Percentiles rank a stretch among this genome's conserved stretches.
These are phyloP conservation scores for Leptogaster cylindrica DNA, from an alignment of 2,888 invertebrate genomes.

Conservation along the genomic window DNA sequence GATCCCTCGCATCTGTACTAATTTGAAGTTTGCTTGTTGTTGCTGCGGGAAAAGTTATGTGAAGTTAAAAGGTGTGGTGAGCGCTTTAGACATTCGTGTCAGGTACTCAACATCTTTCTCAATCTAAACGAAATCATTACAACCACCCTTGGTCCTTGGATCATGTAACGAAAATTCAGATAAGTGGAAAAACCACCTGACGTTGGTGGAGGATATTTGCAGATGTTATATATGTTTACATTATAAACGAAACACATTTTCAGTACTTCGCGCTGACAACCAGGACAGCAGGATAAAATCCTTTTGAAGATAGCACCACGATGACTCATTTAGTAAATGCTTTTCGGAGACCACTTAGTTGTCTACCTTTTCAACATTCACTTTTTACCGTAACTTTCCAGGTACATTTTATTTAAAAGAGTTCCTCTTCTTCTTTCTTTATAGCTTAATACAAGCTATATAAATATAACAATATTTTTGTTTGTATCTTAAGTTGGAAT, in stretches of 20 bases:
- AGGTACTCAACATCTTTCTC: too few relatives aligned
- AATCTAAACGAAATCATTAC: too few relatives aligned
- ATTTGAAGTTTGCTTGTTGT: background rate
- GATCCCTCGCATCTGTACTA: background rate
- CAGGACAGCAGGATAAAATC: background rate
- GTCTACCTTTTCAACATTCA: background rate
- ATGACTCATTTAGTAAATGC: background rate
- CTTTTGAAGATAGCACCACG: background rate
- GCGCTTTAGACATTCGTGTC: too few relatives aligned
- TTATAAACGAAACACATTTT: background rate
- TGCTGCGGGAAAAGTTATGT: slow-evolving; percentile 26
- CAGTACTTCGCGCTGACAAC: background rate
- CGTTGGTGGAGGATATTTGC: slow-evolving; percentile 15
- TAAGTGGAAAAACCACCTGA: background rate
- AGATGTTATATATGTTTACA: slow-evolving; percentile 12
- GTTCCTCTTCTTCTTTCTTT: background rate
- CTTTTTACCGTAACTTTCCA: background rate
- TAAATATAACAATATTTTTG: too few relatives aligned
- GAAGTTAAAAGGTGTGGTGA: background rate
- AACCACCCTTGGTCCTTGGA: too few relatives aligned
- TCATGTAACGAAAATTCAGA: too few relatives aligned
- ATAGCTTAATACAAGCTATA: too few relatives aligned
- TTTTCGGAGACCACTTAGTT: background rate
- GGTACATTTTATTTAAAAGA: background rate
- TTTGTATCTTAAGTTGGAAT: too few relatives aligned